Evolutionary conservation across 2,888 invertebrate species (phyloP).

Genomic region (Julus scanicus): DNA sequence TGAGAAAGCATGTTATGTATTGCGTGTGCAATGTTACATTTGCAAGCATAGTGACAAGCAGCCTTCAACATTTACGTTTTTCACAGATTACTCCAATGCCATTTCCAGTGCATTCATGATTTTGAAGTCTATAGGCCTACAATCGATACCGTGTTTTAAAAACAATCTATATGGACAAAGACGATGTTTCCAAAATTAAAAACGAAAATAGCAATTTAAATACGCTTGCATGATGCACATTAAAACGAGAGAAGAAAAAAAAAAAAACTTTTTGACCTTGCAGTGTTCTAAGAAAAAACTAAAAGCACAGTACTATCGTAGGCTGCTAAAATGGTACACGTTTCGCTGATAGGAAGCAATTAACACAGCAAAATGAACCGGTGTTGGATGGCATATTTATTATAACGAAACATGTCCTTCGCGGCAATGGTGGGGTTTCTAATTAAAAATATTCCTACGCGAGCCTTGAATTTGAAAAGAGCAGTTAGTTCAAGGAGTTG

Average conservation of each 20-base stretch:
- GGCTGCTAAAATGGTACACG: background rate
- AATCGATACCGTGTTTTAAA: background rate
- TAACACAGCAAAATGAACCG: background rate
- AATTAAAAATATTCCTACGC: background rate
- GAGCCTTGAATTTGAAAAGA: conserved; percentile 37
- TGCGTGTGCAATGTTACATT: background rate
- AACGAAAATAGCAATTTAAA: background rate
- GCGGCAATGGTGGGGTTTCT: background rate
- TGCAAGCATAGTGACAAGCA: background rate
- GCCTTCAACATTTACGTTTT: background rate
- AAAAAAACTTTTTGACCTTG: conserved; percentile 8
- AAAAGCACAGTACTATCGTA: background rate
- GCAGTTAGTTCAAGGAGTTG: conserved; percentile 37
- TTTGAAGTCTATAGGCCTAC: background rate
- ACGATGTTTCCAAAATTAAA: background rate
- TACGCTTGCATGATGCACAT: background rate
- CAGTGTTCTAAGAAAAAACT: background rate
- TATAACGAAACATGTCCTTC: conserved; percentile 30
- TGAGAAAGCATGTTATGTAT: background rate
- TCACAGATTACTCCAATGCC: background rate
- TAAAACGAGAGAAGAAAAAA: no score
- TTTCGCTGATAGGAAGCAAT: background rate
- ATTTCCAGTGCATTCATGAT: background rate
- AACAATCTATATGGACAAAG: background rate
- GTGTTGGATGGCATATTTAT: background rate